Conservation (phyloP, 2,797 vertebrate species). For the Gorsachius magnificus region DNA sequence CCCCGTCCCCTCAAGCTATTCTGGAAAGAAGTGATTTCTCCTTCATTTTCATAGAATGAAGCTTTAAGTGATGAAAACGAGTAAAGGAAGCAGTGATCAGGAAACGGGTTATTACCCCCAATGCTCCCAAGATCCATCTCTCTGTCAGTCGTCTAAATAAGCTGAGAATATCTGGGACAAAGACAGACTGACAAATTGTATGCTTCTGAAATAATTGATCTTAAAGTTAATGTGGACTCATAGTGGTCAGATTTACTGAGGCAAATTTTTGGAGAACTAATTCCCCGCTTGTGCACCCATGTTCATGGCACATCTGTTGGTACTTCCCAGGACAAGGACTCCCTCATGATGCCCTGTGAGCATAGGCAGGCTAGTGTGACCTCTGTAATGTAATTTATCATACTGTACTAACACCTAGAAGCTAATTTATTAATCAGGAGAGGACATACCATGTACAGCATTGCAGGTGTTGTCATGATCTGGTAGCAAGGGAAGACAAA, state of each 20-base stretch:
- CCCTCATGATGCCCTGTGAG: neutral
- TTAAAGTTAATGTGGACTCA: neutral
- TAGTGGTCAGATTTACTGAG: neutral
- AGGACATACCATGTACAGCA: neutral
- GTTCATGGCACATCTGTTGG: neutral
- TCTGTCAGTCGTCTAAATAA: neutral
- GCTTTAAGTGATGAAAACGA: neutral
- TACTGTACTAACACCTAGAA: neutral
- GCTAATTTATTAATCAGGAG: neutral
- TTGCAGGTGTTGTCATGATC: neutral
- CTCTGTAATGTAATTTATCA: neutral
- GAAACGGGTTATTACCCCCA: neutral
- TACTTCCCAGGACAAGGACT: neutral
- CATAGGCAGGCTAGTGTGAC: neutral
- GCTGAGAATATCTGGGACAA: neutral
- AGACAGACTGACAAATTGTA: neutral
- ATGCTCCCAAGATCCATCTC: neutral
- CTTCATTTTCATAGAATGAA: neutral
- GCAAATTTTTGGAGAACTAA: neutral
- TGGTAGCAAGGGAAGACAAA: neutral
- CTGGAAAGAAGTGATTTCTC: neutral
- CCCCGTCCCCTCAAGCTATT: accelerated
- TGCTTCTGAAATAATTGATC: neutral
- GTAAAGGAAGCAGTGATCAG: neutral
- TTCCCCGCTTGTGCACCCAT: neutral